A percentile compares a stretch with the other conserved stretches of the same genome.
phyloP scores from a whole-genome alignment of 2,113 vertebrate genomes.

The Cavia aperea region DNA sequence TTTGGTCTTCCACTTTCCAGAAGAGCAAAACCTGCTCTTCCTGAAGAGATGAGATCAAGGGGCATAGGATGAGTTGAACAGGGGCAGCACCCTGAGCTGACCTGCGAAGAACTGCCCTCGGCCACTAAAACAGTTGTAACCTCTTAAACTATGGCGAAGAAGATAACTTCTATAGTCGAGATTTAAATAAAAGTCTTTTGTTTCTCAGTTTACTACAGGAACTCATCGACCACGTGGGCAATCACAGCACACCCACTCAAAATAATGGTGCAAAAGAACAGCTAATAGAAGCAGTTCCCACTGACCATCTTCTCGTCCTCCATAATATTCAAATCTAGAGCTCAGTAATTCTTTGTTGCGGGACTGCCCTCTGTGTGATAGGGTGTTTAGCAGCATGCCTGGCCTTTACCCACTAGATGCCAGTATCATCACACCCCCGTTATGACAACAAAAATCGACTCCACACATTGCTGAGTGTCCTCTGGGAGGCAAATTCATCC shows the following conservation, averaged over 20 bases:
- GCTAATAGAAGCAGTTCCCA: background rate
- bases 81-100: background rate
- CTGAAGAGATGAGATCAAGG: background rate
- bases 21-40: background rate
- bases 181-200: background rate
- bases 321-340: background rate
- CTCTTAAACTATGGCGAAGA: background rate
- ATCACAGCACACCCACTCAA: background rate
- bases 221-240: background rate
- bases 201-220: background rate
- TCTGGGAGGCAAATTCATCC: background rate
- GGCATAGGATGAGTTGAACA: background rate
- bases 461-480: background rate
- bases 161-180: background rate
- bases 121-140: background rate
- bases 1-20: background rate
- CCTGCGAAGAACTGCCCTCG: background rate
- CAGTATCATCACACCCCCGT: background rate
- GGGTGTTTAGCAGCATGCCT: no score
- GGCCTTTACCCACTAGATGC: background rate
- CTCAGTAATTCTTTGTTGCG: background rate
- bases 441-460: background rate
- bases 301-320: background rate
- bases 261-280: background rate
- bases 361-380: background rate